Evolutionary conservation across 2,113 vertebrate species (phyloP).

Genomic region (Oryzias melastigma): DNA sequence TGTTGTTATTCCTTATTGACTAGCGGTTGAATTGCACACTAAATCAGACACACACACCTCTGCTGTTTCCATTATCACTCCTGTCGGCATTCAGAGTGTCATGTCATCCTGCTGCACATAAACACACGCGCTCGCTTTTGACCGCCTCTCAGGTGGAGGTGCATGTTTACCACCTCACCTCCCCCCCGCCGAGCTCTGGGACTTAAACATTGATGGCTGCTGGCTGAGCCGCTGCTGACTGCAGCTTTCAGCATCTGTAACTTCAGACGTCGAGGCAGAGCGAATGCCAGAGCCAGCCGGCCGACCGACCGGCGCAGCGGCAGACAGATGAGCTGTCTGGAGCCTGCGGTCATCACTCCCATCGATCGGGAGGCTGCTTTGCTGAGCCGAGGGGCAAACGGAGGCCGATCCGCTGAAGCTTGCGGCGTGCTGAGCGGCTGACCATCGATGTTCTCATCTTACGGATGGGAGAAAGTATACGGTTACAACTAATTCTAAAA

Average conservation of each 20-base stretch:
- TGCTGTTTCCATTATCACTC: not conserved
- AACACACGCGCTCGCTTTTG: slow-evolving; percentile 18
- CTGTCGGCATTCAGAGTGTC: slow-evolving; percentile 1
- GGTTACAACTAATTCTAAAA: too few species aligned
- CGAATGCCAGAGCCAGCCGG: slow-evolving; percentile 56
- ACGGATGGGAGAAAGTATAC: too few species aligned
- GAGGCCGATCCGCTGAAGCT: slow-evolving; percentile 47
- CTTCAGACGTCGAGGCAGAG: slow-evolving; percentile 49
- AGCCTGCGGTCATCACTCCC: slow-evolving; percentile 71
- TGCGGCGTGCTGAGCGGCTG: slow-evolving; percentile 10
- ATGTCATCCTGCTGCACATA: slow-evolving; percentile 14
- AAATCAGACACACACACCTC: too few species aligned
- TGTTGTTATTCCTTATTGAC: too few species aligned
- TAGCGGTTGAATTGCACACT: too few species aligned
- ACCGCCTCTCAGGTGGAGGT: slow-evolving; percentile 1
- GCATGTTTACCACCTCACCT: slow-evolving; percentile 42
- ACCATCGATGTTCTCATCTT: not conserved
- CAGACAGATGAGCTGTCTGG: slow-evolving; percentile 77
- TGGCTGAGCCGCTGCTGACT: slow-evolving; percentile 58
- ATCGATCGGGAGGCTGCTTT: slow-evolving; percentile 77
- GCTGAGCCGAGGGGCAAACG: slow-evolving; percentile 68
- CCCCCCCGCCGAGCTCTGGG: slow-evolving; percentile 42
- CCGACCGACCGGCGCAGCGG: slow-evolving; percentile 43
- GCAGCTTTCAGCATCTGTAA: slow-evolving; percentile 68
- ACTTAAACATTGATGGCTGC: slow-evolving; percentile 55